Evolutionary conservation across 2,797 vertebrate genomes (phyloP).

Genomic region (Gymnopithys bicolor): DNA sequence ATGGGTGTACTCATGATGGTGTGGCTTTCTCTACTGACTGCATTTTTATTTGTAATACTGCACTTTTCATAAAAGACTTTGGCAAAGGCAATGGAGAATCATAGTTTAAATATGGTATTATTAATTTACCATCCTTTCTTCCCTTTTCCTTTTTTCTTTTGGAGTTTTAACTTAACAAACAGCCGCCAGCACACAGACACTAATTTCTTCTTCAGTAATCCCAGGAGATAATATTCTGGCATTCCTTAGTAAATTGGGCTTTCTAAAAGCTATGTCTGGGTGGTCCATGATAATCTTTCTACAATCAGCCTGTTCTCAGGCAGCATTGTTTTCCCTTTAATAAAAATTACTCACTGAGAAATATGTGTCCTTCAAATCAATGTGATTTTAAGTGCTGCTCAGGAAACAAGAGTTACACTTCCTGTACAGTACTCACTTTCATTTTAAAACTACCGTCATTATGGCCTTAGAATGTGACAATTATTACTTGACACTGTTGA

Average conservation of each 20-base stretch:
- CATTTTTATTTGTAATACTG: slow-evolving; percentile 36
- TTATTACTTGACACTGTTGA: background rate
- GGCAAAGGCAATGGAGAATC: slow-evolving; percentile 46
- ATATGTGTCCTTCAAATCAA: slow-evolving; percentile 12
- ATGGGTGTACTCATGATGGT: background rate
- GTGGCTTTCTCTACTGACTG: slow-evolving; percentile 15
- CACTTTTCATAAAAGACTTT: slow-evolving; percentile 61
- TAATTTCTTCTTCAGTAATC: slow-evolving; percentile 39
- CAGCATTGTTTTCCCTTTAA: slow-evolving; percentile 10
- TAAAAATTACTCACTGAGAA: slow-evolving; percentile 28
- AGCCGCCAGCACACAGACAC: background rate
- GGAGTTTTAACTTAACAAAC: slow-evolving; percentile 39
- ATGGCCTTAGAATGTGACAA: background rate
- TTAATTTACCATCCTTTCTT: slow-evolving; percentile 26
- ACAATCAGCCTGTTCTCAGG: background rate
- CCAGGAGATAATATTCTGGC: background rate
- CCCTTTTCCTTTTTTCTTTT: background rate
- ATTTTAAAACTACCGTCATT: slow-evolving; percentile 12
- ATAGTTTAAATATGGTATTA: slow-evolving; percentile 42
- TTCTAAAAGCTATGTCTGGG: slow-evolving; percentile 48
- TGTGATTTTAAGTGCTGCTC: background rate
- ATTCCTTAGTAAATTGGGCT: slow-evolving; percentile 32
- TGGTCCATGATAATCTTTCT: slow-evolving; percentile 44
- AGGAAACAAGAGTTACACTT: slow-evolving; percentile 15
- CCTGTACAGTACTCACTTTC: background rate